Conservation (phyloP, 2,888 invertebrate genomes). For the Cantharis nigra region DNA sequence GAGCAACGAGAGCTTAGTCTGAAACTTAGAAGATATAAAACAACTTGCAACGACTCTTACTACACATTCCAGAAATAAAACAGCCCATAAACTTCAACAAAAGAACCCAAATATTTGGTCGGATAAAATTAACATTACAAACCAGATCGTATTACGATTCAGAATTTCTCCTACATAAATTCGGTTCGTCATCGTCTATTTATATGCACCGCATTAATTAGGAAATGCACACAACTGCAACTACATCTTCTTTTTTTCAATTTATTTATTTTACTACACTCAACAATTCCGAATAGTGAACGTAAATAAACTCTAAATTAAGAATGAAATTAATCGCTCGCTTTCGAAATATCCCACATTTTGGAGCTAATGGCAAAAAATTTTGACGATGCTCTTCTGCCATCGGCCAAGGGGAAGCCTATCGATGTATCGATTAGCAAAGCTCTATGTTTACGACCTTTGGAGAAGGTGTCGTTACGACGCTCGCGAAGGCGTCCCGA, state of each 20-base stretch:
- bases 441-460: constrained; percentile 15
- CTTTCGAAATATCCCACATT: not conserved
- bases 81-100: not conserved
- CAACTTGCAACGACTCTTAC: not conserved
- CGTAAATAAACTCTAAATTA: not conserved
- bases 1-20: not conserved
- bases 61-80: not conserved
- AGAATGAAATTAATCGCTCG: not conserved
- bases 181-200: not conserved
- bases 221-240: not conserved
- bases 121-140: not conserved
- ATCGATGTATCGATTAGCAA: not conserved
- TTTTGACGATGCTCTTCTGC: not conserved
- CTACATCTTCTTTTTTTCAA: not conserved
- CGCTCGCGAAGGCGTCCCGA: constrained; percentile 13
- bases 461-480: constrained; percentile 5
- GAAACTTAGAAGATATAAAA: not conserved
- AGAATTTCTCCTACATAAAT: not conserved
- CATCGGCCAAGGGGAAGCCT: not conserved
- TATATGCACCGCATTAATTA: not conserved
- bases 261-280: not conserved
- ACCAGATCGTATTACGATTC: not conserved
- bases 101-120: not conserved
- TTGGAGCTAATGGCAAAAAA: not conserved
- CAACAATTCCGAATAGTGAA: not conserved